Evolutionary conservation across 2,888 invertebrate species (phyloP), one percentile per base, ranked within the genome.

Genomic region (Cantharis nigra): DNA sequence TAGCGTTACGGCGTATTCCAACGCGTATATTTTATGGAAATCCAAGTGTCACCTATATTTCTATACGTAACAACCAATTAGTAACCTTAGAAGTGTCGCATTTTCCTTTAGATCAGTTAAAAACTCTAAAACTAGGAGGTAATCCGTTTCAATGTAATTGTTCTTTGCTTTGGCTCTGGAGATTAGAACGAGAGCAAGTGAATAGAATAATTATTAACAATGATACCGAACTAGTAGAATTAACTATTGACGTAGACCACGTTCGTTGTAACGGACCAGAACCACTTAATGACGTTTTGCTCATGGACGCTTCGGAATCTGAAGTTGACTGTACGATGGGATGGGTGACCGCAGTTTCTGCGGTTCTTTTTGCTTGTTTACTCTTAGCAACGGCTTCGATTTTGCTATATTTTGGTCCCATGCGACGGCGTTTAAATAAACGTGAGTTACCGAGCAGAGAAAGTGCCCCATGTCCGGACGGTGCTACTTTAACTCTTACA

Each of bases 71-170:
- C 82, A 96, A 96, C 87, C 93, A 92, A 70, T 88, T 96, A 78
- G 92, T 92, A 83, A 93, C 94, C 0, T 89, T 96, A 9, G 95
- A 95, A 86, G 94, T 94, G 0, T 93, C 94, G 28, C 94, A 95
- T 87, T 95, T 96, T 85, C 96, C 96, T 30, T 91, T 96, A 83
- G 96, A 96, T 86, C 93, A 94, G 83, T 89, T 97, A 82, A 91
- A 92, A 85, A 92, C 92, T 78, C 89, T 97, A 33, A 92, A 93
- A 81, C 90, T 97, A 72, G 94, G 95, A 33, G 95, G 95, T 30
- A 96, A 97, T 89, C 96, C 96, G 0, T 90, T 97, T 80, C 91
- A 93, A 78, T 97, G 97, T 89, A 97, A 97, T 88, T 97, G 97
- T 86, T 96, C 96, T 71, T 89, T 97, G 78, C 90, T 95, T 79